phyloP scores from a whole-genome alignment of 2,113 vertebrate species.

The Sterrhoptilus dennistouni region DNA sequence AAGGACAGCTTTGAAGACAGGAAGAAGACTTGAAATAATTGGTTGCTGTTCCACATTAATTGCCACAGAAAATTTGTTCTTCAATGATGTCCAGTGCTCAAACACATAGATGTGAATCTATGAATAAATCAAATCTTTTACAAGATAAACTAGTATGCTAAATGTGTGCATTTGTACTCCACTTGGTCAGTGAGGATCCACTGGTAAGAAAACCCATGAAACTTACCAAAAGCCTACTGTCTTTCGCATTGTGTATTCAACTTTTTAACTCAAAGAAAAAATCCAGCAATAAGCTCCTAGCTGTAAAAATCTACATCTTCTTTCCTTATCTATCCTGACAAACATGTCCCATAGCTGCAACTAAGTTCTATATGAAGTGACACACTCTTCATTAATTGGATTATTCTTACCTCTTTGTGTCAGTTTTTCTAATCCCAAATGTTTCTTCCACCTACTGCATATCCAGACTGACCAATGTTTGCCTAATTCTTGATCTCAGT shows the following conservation, averaged over 20 bases:
- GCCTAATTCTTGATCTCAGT: neutral
- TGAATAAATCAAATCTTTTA: neutral
- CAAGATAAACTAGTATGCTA: neutral
- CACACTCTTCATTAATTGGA: neutral
- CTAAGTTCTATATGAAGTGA: neutral
- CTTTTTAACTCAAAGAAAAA: neutral
- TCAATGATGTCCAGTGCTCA: neutral
- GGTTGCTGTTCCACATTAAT: neutral
- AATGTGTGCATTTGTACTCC: neutral
- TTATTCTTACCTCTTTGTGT: neutral
- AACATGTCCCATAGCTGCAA: neutral
- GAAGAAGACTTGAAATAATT: neutral
- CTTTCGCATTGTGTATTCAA: neutral
- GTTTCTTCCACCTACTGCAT: neutral
- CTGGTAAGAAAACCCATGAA: neutral
- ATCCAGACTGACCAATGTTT: neutral
- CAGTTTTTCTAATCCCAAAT: neutral
- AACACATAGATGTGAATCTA: neutral
- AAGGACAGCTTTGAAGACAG: neutral
- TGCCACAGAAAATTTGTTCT: neutral
- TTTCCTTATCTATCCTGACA: slow-evolving; percentile 8
- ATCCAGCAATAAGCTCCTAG: neutral
- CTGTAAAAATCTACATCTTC: neutral
- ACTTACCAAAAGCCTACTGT: neutral
- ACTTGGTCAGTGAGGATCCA: neutral